Evolutionary conservation across 2,797 vertebrate genomes (phyloP), one percentile per base, ranked within the genome.

Genomic region (Gadopsis marmoratus): DNA sequence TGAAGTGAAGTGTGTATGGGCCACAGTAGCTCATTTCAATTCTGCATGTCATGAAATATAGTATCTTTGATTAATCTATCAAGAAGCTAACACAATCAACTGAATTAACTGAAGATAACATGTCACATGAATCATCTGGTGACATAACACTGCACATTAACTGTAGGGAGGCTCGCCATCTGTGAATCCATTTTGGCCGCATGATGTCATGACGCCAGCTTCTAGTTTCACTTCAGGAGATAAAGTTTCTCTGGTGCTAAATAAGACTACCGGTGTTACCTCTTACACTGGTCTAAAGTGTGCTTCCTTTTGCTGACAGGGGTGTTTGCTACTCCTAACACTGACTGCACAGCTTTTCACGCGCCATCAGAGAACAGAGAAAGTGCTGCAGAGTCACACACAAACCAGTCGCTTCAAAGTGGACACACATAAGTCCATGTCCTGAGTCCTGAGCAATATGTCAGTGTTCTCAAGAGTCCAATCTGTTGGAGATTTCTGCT

Each of bases 161-260:
- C 63, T 82, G 76, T 45, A 19, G 58, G 37, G 63, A 71, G 81
- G 35, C 33, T 71, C 10, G 64, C 48, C 74, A 86, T 88, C 88
- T 85, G 80, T 80, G 60, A 82, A 73, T 86, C 91, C 51, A 33
- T 84, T 93, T 93, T 79, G 93, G 79, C 74, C 54, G 53, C 76
- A 87, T 93, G 92, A 94, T 94, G 94, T 95, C 90, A 95, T 83
- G 80, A 58, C 59, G 58, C 63, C 63, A 83, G 89, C 78, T 37
- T 94, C 89, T 47, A 9, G 84, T 87, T 89, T 90, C 88, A 74
- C 71, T 70, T 87, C 37, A 14, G 76, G 83, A 85, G 93, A 89
- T 95, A 81, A 29, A 58, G 85, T 95, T 93, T 88, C 92, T 76
- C 76, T n/a, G 58, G 56, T 47, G 84, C 90, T 91, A 93, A 92